Conservation (phyloP, 2,888 invertebrate species). For the Cenopis cana region DNA sequence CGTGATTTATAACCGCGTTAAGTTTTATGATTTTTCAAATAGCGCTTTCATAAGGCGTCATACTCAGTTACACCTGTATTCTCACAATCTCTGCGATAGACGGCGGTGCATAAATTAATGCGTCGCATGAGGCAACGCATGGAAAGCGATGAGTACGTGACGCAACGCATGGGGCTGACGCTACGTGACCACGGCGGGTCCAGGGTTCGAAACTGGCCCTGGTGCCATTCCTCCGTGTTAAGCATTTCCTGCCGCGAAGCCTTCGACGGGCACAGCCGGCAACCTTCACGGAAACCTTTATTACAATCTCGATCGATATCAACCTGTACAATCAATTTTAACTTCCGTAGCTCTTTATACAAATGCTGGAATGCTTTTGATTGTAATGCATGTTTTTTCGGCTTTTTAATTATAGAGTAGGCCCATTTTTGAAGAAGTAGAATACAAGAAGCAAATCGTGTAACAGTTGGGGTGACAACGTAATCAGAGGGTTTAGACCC, state of each 20-base stretch:
- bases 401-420: too few species aligned
- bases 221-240: not conserved
- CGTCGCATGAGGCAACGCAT: slow-evolving; percentile 23
- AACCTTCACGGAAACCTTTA: slow-evolving; percentile 24
- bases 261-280: slow-evolving; percentile 22
- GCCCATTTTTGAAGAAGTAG: too few species aligned
- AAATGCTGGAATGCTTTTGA: not conserved
- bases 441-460: too few species aligned
- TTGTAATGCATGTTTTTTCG: not conserved
- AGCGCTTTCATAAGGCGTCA: not conserved
- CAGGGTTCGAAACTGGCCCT: slow-evolving; percentile 10
- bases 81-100: slow-evolving; percentile 14
- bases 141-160: slow-evolving; percentile 32
- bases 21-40: slow-evolving; percentile 4
- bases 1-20: not conserved
- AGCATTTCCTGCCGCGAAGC: slow-evolving; percentile 20
- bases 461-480: too few species aligned
- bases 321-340: slow-evolving; percentile 14
- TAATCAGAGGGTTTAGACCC: too few species aligned
- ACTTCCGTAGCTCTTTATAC: slow-evolving; percentile 13
- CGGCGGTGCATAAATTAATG: slow-evolving; percentile 24
- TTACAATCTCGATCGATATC: slow-evolving; percentile 18
- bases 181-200: slow-evolving; percentile 14
- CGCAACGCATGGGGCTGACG: slow-evolving; percentile 21
- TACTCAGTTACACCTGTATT: slow-evolving; percentile 13